Conservation (phyloP, 2,113 vertebrate genomes). For the Tetraodon nigroviridis region DNA sequence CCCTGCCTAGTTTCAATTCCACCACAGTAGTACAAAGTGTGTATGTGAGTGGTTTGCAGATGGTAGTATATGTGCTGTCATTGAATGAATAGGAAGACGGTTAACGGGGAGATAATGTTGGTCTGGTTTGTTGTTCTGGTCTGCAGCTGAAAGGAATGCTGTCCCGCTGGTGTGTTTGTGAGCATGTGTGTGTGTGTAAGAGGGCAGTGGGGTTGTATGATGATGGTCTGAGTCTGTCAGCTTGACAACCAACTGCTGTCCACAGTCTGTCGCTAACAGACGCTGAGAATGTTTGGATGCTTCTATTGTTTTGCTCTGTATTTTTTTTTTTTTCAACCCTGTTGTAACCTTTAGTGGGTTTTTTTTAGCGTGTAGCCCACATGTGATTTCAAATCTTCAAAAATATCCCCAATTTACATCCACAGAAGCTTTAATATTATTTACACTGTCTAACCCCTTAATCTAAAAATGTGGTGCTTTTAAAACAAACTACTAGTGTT, state of each 20-base stretch:
- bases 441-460: slow-evolving; percentile 13
- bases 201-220: slow-evolving; percentile 13
- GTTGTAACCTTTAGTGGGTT: not conserved
- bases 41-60: slow-evolving; percentile 1
- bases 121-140: slow-evolving; percentile 37
- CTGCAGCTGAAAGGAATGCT: slow-evolving; percentile 47
- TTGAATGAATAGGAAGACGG: slow-evolving; percentile 23
- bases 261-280: slow-evolving; percentile 56
- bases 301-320: too few relatives aligned
- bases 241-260: slow-evolving; percentile 51
- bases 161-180: slow-evolving; percentile 29
- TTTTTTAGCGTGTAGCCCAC: not conserved
- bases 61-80: not conserved
- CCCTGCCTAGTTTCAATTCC: slow-evolving; percentile 10
- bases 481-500: slow-evolving; percentile 18
- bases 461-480: slow-evolving; percentile 26
- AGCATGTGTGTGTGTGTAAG: slow-evolving; percentile 16
- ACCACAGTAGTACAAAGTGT: slow-evolving; percentile 12
- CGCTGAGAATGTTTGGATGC: slow-evolving; percentile 15
- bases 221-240: slow-evolving; percentile 41
- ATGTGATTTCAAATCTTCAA: slow-evolving; percentile 8
- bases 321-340: too few relatives aligned
- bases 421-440: slow-evolving; percentile 19
- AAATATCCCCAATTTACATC: slow-evolving; percentile 1
- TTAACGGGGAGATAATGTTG: slow-evolving; percentile 40